phyloP scores from a whole-genome alignment of 2,888 invertebrate genomes.

The Ophion slaviceki region DNA sequence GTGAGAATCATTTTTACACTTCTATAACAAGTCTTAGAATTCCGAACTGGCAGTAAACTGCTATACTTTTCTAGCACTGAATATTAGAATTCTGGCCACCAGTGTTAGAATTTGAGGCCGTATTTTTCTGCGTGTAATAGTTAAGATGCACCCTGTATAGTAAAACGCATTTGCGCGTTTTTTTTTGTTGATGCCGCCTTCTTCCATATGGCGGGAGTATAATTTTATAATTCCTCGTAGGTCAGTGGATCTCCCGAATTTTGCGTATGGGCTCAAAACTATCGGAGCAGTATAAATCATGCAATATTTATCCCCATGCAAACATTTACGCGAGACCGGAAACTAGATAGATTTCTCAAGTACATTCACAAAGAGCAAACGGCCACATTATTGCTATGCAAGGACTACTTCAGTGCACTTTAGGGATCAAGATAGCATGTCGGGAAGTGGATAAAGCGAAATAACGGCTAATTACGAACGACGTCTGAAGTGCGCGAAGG shows the following conservation, averaged over 20 bases:
- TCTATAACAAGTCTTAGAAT: no score
- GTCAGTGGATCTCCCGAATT: neutral
- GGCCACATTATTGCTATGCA: conserved; percentile 3
- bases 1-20: no score
- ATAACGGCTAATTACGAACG: conserved; percentile 52
- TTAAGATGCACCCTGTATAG: no score
- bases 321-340: neutral
- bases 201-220: no score
- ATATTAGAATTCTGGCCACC: no score
- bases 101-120: no score
- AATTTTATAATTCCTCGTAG: neutral
- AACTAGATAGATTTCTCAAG: neutral
- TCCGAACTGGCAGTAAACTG: no score
- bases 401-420: neutral
- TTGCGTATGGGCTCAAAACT: neutral
- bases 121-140: no score
- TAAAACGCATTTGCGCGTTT: no score
- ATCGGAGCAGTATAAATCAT: neutral
- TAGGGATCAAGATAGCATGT: conserved; percentile 47
- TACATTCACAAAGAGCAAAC: neutral
- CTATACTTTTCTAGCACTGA: no score
- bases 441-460: conserved; percentile 64
- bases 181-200: no score
- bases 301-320: neutral
- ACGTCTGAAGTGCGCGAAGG: conserved; percentile 64